Evolutionary conservation across 2,888 invertebrate genomes (phyloP).

Genomic region (Xestia c-nigrum): DNA sequence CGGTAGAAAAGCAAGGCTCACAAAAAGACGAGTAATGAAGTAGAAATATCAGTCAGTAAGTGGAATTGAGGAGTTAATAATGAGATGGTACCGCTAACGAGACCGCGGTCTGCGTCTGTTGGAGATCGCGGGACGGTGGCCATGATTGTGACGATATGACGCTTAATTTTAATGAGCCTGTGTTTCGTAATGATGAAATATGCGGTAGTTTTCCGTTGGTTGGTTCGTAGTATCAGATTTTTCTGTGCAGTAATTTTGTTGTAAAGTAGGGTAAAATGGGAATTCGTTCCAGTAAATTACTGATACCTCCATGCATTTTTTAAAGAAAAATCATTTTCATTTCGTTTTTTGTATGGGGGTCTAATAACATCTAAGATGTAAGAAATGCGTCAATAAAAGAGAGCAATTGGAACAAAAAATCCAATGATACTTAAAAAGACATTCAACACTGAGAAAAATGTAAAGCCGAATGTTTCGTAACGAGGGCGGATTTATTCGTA

Average conservation of each 20-base stretch:
- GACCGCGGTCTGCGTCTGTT: background rate
- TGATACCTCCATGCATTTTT: background rate
- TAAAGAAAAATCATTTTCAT: background rate
- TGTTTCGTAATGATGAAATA: constrained; percentile 28
- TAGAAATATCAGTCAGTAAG: constrained; percentile 33
- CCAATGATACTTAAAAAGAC: background rate
- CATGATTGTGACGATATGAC: constrained; percentile 30
- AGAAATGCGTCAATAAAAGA: background rate
- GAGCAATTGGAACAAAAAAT: background rate
- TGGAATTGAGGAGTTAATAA: constrained; percentile 34
- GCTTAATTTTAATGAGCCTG: constrained; percentile 46
- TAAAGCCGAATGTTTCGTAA: too few relatives aligned
- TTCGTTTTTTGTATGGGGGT: background rate
- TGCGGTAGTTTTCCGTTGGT: constrained; percentile 1
- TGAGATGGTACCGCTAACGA: constrained; percentile 43
- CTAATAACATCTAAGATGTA: background rate
- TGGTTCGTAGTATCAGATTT: background rate
- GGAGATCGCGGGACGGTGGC: constrained; percentile 4
- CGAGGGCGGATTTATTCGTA: too few relatives aligned
- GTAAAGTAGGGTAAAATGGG: background rate
- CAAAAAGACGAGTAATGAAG: constrained; percentile 21
- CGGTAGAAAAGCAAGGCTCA: background rate
- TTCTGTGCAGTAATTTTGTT: background rate
- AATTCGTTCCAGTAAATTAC: background rate
- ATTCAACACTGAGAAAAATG: too few relatives aligned